These are phyloP conservation scores for Ectropis crepuscularia DNA, from an alignment of 2,888 invertebrate species.

Conservation along the genomic window DNA sequence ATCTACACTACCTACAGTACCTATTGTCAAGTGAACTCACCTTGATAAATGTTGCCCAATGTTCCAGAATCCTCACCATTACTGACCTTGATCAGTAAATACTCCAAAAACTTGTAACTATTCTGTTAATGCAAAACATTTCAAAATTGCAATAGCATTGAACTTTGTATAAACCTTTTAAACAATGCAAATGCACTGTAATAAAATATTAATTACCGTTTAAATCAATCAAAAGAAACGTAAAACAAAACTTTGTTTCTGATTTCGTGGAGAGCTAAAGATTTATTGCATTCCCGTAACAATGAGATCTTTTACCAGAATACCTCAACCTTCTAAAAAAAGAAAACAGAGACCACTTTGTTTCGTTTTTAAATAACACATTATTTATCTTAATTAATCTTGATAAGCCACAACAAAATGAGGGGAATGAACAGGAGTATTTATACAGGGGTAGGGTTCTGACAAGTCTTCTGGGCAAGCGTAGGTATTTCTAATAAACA, in stretches of 20 bases:
- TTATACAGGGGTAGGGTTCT: too few relatives aligned
- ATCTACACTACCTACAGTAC: too few relatives aligned
- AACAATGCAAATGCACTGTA: constrained; percentile 4
- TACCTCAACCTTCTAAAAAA: constrained; percentile 6
- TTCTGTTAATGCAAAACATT: constrained; percentile 3
- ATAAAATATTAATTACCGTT: constrained; percentile 1
- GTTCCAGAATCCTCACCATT: too few relatives aligned
- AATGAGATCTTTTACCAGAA: constrained; percentile 6
- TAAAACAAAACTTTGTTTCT: not conserved
- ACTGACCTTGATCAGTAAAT: too few relatives aligned
- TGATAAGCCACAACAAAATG: not conserved
- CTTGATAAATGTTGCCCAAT: too few relatives aligned
- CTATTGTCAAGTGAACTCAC: too few relatives aligned
- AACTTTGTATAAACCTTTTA: not conserved
- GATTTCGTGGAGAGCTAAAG: not conserved
- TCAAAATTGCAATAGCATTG: constrained; percentile 10
- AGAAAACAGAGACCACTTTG: not conserved
- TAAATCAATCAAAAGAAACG: constrained; percentile 8
- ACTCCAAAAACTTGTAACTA: too few relatives aligned
- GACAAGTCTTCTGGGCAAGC: too few relatives aligned
- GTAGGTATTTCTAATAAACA: too few relatives aligned
- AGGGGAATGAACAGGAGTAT: too few relatives aligned
- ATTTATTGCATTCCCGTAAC: constrained; percentile 1
- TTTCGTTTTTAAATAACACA: not conserved
- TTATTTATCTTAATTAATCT: not conserved